Conservation (phyloP, 2,113 vertebrate genomes). For the Cyphomyrus discorhynchus region DNA sequence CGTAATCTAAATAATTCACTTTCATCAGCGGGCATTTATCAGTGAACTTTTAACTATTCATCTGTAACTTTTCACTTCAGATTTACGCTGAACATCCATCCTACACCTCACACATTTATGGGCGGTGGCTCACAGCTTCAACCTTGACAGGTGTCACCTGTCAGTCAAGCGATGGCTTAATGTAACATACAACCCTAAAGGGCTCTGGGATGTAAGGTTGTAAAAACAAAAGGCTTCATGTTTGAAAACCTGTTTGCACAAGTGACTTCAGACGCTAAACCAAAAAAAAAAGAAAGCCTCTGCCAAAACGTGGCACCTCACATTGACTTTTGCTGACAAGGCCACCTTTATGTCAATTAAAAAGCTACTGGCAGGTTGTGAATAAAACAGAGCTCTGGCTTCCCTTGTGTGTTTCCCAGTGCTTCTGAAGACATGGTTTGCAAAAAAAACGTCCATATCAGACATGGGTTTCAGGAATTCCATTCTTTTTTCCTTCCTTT, state of each 20-base stretch:
- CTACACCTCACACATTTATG: not conserved
- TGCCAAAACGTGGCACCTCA: not conserved
- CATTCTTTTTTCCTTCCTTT: not conserved
- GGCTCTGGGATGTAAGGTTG: slow-evolving; percentile 6
- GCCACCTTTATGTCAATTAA: slow-evolving; percentile 11
- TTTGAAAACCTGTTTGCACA: slow-evolving; percentile 1
- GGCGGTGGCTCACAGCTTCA: not conserved
- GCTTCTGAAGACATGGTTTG: not conserved
- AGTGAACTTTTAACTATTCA: not conserved
- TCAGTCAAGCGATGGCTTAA: not conserved
- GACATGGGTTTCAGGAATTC: not conserved
- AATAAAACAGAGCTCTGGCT: not conserved
- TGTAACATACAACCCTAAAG: not conserved
- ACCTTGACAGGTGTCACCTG: slow-evolving; percentile 4
- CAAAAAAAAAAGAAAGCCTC: not conserved
- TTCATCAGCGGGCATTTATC: not conserved
- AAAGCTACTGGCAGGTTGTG: not conserved
- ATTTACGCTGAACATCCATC: not conserved
- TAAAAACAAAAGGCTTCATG: slow-evolving; percentile 4
- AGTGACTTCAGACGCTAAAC: slow-evolving; percentile 5
- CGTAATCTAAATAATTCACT: not conserved
- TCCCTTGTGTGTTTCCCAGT: not conserved
- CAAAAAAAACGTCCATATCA: not conserved
- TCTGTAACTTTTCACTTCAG: not conserved
- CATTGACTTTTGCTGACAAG: not conserved